Evolutionary conservation across 2,888 invertebrate species (phyloP).

Genomic region (Ophion ellenae): DNA sequence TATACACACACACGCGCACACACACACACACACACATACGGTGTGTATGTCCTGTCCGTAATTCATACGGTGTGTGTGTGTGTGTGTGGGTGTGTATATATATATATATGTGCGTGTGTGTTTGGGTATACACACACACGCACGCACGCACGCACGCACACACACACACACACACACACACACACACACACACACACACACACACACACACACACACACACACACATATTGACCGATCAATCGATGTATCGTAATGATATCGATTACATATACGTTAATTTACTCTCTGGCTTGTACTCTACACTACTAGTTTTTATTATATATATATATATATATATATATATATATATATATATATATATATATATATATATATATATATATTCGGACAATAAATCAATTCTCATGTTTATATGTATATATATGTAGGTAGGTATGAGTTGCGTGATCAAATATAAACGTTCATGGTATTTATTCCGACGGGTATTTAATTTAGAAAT

Average conservation of each 20-base stretch:
- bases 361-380: conserved; percentile 10
- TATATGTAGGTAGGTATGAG: conserved; percentile 15
- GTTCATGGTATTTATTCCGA: conserved; percentile 23
- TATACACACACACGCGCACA: background rate
- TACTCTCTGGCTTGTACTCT: conserved; percentile 19
- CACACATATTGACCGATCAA: conserved; percentile 7
- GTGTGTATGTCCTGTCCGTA: background rate
- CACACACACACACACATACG: no score
- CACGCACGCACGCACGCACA: no score
- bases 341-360: conserved; percentile 12
- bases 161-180: no score
- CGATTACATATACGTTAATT: conserved; percentile 1
- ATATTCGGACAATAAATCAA: conserved; percentile 53
- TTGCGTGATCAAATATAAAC: conserved; percentile 53
- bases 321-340: background rate
- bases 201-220: background rate
- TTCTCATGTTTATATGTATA: conserved; percentile 32
- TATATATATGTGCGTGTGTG: no score
- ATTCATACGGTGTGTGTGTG: no score
- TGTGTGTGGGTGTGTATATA: no score
- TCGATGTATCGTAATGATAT: conserved; percentile 40
- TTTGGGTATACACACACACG: background rate
- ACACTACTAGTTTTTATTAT: conserved; percentile 35
- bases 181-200: no score
- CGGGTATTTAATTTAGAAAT: background rate